Base-by-base conservation (phyloP, 1,140 invertebrate species). In the Choristoneura fumiferana region DNA sequence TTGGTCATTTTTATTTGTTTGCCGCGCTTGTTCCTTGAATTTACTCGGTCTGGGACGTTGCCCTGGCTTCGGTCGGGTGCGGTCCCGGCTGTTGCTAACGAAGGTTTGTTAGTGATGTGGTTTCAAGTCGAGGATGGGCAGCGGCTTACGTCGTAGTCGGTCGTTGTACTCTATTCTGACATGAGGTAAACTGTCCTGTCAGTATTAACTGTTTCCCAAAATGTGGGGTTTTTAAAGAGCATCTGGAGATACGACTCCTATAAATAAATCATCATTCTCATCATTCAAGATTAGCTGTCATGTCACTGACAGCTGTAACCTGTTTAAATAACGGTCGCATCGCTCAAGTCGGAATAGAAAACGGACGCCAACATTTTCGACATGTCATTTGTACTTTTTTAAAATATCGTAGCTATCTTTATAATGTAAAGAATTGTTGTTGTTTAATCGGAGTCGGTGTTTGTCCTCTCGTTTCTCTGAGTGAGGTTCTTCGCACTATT, bases 371-470 rank as follows among this genome's bases (percentile, higher is more conserved):
- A 43, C 77, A 75, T 80, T 64, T 78, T 82, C 78, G 76, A 76
- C 64, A 65, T 76, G 59, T 73, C 71, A 71, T 76, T 76, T 78
- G 73, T 78, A 78, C 69, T 73, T 76, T 76, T 73, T 73, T 58
- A 58, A 63, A 69, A 71, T 62, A 54, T 63, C 60, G 66, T 74
- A 74, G 69, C 63, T 73, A 65, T 57, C 57, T 63, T 69, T 60
- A 59, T 59, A 35, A 54, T 59, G 45, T 71, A 69, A 69, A 69
- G 67, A 71, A 68, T 80, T 71, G 71, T 76, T 76, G 71, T 78
- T 78, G 71, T 79, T 81, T 22, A 40, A n/a, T 73, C 39, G 56
- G 56, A 60, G 49, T 75, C 69, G 68, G 68, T 76, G 71, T 73
- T 73, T 60, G 73, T 75, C 73, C 76, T 69, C 71, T 76, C 71